phyloP scores from a whole-genome alignment of 2,797 vertebrate species.

The Poecilia picta region DNA sequence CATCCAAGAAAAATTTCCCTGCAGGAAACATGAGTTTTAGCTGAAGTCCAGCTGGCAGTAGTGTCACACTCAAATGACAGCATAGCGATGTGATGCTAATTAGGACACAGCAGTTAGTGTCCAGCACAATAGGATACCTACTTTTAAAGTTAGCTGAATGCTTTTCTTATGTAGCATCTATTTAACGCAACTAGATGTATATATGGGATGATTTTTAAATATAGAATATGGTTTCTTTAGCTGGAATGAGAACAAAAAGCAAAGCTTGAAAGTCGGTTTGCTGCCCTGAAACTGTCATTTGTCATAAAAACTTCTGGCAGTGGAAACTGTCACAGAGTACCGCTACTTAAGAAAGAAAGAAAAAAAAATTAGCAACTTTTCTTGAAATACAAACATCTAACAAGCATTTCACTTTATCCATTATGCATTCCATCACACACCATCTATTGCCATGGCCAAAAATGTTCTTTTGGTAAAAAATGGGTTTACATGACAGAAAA shows the following conservation, averaged over 20 bases:
- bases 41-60: conserved; percentile 45
- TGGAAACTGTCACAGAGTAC: conserved; percentile 32
- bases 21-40: conserved; percentile 42
- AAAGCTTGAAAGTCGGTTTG: conserved; percentile 25
- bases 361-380: conserved; percentile 8
- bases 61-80: conserved; percentile 16
- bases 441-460: no score
- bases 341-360: not conserved
- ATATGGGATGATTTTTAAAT: conserved; percentile 2
- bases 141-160: not conserved
- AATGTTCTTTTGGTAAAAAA: not conserved
- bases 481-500: not conserved
- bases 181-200: not conserved
- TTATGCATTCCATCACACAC: not conserved
- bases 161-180: conserved; percentile 5
- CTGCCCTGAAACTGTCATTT: conserved; percentile 48
- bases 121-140: conserved; percentile 1
- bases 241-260: conserved; percentile 17
- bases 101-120: conserved; percentile 30
- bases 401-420: conserved; percentile 1
- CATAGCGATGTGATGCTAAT: conserved; percentile 24
- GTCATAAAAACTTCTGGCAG: conserved; percentile 19
- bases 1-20: conserved; percentile 35
- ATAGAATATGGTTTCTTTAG: not conserved
- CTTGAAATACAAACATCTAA: conserved; percentile 9